Evolutionary conservation across 1,140 invertebrate genomes (phyloP), one percentile per base, ranked within the genome.

Genomic region (Trissolcus basalis): DNA sequence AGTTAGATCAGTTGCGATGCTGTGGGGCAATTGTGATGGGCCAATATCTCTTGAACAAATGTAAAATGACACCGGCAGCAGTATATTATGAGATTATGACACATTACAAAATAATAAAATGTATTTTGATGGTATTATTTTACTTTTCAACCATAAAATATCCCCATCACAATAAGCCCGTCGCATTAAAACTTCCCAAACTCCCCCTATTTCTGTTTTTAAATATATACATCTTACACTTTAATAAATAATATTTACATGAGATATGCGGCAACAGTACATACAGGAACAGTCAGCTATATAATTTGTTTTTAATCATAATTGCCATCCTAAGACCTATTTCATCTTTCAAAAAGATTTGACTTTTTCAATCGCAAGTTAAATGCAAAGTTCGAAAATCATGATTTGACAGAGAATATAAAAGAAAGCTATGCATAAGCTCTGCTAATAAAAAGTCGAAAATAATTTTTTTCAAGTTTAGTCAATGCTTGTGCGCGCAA

Each of bases 161-260:
- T 1, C 19, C 19, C 19, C 2, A 6, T 27, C 6, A 27, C 19
- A 27, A 27, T 27, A 3, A 39, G 36, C 9, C 36, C 36, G 9
- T 39, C 9, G n/a, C 36, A 9, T 39, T 39, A 39, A 1, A 39
- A 9, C 9, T 27, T 6, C 19, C 6, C 19, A 6, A 27, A 27
- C 19, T 27, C 19, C 6, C 19, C 6, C n/a, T 11, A 4, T 11
- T 39, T 61, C 64, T 67, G 50, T 44, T 56, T 51, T 48, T 36
- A 10, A 55, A 58, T 67, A 69, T 75, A 64, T 75, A 84, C 74
- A 80, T 76, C 58, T 83, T 65, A 81, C 76, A 71, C 77, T 63
- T 83, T 77, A 82, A 80, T 70, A 53, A 79, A 81, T 79, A 75
- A 82, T 85, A 87, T 86, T 83, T 87, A 86, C 85, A 87, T 74